phyloP scores from a whole-genome alignment of 2,113 vertebrate genomes.

The Perognathus longimembris region DNA sequence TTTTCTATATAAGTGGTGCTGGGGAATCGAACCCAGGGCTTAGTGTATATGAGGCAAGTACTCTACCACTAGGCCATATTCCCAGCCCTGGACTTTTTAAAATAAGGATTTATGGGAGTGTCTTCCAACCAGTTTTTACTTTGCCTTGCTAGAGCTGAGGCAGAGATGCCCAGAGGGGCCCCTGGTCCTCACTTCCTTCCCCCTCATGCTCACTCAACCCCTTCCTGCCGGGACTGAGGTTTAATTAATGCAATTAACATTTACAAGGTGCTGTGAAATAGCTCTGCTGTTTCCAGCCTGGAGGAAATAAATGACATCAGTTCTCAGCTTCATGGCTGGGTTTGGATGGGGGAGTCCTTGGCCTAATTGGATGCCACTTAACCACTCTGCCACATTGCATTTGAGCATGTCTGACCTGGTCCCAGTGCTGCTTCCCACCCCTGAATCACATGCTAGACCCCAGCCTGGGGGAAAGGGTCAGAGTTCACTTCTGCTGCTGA shows the following conservation, averaged over 20 bases:
- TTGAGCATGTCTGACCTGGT: slow-evolving; percentile 77
- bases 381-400: slow-evolving; percentile 70
- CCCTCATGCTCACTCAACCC: not conserved
- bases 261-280: slow-evolving; percentile 32
- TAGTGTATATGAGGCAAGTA: no score
- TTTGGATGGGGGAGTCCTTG: not conserved
- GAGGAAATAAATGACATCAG: slow-evolving; percentile 46
- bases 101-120: not conserved
- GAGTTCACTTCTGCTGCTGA: not conserved
- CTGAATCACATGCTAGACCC: not conserved
- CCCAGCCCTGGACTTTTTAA: not conserved
- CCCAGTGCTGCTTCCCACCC: not conserved
- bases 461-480: slow-evolving; percentile 52
- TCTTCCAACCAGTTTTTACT: not conserved
- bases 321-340: not conserved
- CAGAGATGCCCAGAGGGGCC: not conserved
- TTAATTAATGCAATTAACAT: slow-evolving; percentile 66
- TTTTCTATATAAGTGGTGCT: no score
- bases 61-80: no score
- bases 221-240: not conserved
- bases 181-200: fast-evolving
- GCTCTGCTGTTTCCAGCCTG: not conserved
- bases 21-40: no score
- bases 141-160: not conserved
- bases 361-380: slow-evolving; percentile 56